Percentiles rank a stretch among this genome's conserved stretches.
Conservation (phyloP, 1,140 invertebrate species). For the Whitmania pigra region DNA sequence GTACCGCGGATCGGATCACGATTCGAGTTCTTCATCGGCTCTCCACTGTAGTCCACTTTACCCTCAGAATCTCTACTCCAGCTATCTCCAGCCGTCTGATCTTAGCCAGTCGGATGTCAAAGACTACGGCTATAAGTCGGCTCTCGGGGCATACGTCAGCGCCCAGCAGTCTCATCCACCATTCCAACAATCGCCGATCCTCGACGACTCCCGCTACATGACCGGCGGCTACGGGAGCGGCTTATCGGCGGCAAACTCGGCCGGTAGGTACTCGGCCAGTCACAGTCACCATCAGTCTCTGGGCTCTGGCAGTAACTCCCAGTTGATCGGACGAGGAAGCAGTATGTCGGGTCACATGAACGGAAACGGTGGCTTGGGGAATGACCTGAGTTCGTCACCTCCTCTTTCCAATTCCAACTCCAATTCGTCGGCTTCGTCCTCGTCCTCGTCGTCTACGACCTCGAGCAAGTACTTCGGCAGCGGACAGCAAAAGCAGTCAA, state of each 20-base stretch:
- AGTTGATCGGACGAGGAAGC: not conserved
- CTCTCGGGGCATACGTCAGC: not conserved
- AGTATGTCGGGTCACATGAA: not conserved
- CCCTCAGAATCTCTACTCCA: not conserved
- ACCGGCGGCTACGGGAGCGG: no score
- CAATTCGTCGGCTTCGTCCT: not conserved
- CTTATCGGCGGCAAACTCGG: not conserved
- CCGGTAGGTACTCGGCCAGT: not conserved
- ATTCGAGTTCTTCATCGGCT: not conserved
- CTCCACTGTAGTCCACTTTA: not conserved
- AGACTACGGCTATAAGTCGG: not conserved
- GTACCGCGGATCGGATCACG: not conserved
- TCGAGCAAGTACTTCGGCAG: not conserved
- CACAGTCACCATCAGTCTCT: not conserved
- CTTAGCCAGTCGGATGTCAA: not conserved
- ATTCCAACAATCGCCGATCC: slow-evolving; percentile 10
- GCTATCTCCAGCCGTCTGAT: not conserved
- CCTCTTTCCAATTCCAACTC: not conserved
- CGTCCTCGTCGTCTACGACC: not conserved
- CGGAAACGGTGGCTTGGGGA: not conserved
- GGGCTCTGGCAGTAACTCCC: not conserved
- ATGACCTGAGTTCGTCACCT: not conserved
- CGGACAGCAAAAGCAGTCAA: not conserved
- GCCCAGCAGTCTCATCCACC: slow-evolving; percentile 4
- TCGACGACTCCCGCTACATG: not conserved